Conservation (phyloP, 2,797 vertebrate genomes). For the Hephaestus fuliginosus region DNA sequence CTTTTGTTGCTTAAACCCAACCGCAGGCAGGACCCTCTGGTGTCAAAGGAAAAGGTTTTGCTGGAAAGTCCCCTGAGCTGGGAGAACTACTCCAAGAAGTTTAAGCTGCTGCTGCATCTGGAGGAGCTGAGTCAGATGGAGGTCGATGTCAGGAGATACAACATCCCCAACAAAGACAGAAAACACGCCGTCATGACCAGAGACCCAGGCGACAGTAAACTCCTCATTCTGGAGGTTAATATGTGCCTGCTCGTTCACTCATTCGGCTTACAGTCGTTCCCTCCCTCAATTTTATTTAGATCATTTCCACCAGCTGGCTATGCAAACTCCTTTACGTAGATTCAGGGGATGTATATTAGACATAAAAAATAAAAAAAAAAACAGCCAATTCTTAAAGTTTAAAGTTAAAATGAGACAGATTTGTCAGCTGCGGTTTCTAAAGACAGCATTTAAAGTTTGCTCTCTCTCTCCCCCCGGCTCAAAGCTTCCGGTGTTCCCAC, state of each 20-base stretch:
- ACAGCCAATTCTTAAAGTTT: neutral
- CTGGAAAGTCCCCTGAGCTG: slow-evolving; percentile 81
- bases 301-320: neutral
- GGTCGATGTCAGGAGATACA: slow-evolving; percentile 91
- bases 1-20: neutral
- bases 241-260: neutral
- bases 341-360: neutral
- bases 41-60: slow-evolving; percentile 25
- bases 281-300: neutral
- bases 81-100: slow-evolving; percentile 87
- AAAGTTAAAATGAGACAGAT: no score
- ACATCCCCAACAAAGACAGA: slow-evolving; percentile 81
- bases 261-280: neutral
- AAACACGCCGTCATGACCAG: slow-evolving; percentile 75
- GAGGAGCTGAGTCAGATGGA: slow-evolving; percentile 93
- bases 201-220: slow-evolving; percentile 64
- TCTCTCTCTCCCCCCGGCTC: no score
- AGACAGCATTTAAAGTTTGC: no score
- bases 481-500: no score
- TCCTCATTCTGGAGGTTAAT: slow-evolving; percentile 89
- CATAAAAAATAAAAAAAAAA: neutral
- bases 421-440: no score
- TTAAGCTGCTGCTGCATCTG: slow-evolving; percentile 89
- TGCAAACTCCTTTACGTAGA: neutral
- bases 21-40: neutral